A percentile compares a stretch with the other conserved stretches of the same genome.
These are phyloP conservation scores for Hylyphantes graminicola DNA, from an alignment of 1,140 invertebrate species.

Conservation along the genomic window DNA sequence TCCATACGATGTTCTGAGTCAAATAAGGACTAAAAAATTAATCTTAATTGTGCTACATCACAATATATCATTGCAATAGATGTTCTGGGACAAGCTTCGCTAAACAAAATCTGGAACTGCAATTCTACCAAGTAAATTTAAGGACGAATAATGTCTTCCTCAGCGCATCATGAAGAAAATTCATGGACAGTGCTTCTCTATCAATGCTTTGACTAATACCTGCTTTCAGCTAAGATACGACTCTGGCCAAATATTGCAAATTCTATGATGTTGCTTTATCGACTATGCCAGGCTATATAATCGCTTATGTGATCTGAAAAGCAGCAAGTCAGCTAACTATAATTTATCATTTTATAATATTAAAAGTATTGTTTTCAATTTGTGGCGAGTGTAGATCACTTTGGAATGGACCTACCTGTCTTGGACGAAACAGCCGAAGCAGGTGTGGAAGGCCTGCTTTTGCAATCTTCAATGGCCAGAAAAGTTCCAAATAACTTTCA, in stretches of 20 bases:
- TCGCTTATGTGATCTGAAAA: constrained; percentile 6
- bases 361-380: constrained; percentile 41
- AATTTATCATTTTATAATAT: constrained; percentile 2
- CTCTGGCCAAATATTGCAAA: constrained; percentile 1
- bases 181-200: neutral
- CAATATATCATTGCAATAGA: no score
- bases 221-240: constrained; percentile 34
- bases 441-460: neutral
- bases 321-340: constrained; percentile 4
- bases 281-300: neutral
- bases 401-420: constrained; percentile 1
- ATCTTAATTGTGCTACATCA: no score
- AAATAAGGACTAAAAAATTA: no score
- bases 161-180: neutral
- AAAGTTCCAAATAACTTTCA: constrained; percentile 37
- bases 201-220: constrained; percentile 42
- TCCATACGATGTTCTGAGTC: no score
- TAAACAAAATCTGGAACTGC: neutral
- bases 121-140: neutral
- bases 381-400: constrained; percentile 38
- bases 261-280: constrained; percentile 7
- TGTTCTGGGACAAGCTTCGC: no score
- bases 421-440: neutral
- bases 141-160: neutral
- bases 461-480: constrained; percentile 7